Conservation (phyloP, 1,140 invertebrate species). For the Drosophila sulfurigaster region DNA sequence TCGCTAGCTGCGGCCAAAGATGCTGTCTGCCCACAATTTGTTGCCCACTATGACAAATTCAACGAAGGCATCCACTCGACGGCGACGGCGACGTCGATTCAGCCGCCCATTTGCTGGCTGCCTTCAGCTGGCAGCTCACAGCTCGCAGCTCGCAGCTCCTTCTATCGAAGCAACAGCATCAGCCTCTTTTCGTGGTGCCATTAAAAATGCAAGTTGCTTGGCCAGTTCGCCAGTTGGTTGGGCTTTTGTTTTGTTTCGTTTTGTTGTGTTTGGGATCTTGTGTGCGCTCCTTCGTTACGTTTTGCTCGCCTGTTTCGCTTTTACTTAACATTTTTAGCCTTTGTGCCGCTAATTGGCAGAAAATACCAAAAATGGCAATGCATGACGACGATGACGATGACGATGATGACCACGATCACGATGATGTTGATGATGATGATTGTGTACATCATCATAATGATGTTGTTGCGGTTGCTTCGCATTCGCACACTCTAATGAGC, state of each 20-base stretch:
- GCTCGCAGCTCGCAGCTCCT: not conserved
- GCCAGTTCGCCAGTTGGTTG: slow-evolving; percentile 58
- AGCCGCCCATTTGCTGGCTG: no score
- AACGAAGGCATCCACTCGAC: slow-evolving; percentile 29
- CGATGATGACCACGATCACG: slow-evolving; percentile 22
- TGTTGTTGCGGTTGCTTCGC: slow-evolving; percentile 7
- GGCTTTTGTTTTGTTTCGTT: slow-evolving; percentile 42
- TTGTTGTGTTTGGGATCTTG: slow-evolving; percentile 26
- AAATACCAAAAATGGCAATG: slow-evolving; percentile 84
- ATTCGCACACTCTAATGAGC: slow-evolving; percentile 48
- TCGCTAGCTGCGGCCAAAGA: slow-evolving; percentile 5
- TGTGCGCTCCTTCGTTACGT: slow-evolving; percentile 62
- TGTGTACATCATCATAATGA: slow-evolving; percentile 2
- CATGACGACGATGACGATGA: slow-evolving; percentile 60
- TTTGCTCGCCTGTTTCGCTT: slow-evolving; percentile 75
- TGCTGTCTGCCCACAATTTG: slow-evolving; percentile 55
- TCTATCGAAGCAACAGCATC: no score
- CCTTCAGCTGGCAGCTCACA: not conserved
- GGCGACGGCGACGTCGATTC: not conserved
- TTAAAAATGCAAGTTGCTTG: slow-evolving; percentile 81
- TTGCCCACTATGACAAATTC: slow-evolving; percentile 55
- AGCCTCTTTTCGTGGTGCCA: slow-evolving; percentile 46
- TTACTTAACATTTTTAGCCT: slow-evolving; percentile 82
- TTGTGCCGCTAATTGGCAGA: slow-evolving; percentile 83
- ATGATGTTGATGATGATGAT: slow-evolving; percentile 17